phyloP scores from a whole-genome alignment of 1,140 invertebrate genomes.

The Calycopis cecrops region DNA sequence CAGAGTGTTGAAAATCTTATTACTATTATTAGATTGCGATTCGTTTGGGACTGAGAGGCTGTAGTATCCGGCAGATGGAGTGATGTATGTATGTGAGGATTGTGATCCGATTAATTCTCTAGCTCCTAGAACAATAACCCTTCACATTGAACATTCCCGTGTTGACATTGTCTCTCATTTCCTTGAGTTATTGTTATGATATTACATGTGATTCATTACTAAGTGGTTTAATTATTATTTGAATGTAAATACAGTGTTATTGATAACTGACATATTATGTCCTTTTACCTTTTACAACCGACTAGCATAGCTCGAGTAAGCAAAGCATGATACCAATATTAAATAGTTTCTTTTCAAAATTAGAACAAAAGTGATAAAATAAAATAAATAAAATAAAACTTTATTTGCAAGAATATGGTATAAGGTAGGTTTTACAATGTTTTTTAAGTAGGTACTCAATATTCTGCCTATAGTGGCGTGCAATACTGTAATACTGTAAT shows the following conservation, averaged over 20 bases:
- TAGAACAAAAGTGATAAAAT: too few species aligned
- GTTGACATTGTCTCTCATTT: conserved; percentile 26
- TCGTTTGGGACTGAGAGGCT: conserved; percentile 7
- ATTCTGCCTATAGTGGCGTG: too few species aligned
- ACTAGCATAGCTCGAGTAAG: too few species aligned
- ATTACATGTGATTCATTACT: conserved; percentile 2
- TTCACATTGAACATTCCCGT: conserved; percentile 44
- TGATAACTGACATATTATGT: too few species aligned
- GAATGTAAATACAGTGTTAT: neutral
- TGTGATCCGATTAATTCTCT: conserved; percentile 51
- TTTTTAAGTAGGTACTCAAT: too few species aligned
- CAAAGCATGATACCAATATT: too few species aligned
- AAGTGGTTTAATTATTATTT: neutral
- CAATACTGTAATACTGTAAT: too few species aligned
- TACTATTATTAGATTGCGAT: conserved; percentile 8
- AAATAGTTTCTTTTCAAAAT: too few species aligned
- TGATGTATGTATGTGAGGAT: conserved; percentile 32
- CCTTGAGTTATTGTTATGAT: conserved; percentile 15
- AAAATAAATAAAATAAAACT: too few species aligned
- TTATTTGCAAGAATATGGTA: too few species aligned
- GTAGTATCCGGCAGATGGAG: conserved; percentile 24
- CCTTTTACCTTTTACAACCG: too few species aligned
- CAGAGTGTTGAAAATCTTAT: conserved; percentile 1
- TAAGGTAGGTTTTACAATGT: too few species aligned
- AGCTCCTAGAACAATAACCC: conserved; percentile 41